A percentile compares a stretch with the other conserved stretches of the same genome.
These are phyloP conservation scores for Coboldia fuscipes DNA, from an alignment of 1,140 invertebrate genomes.

Conservation along the genomic window DNA sequence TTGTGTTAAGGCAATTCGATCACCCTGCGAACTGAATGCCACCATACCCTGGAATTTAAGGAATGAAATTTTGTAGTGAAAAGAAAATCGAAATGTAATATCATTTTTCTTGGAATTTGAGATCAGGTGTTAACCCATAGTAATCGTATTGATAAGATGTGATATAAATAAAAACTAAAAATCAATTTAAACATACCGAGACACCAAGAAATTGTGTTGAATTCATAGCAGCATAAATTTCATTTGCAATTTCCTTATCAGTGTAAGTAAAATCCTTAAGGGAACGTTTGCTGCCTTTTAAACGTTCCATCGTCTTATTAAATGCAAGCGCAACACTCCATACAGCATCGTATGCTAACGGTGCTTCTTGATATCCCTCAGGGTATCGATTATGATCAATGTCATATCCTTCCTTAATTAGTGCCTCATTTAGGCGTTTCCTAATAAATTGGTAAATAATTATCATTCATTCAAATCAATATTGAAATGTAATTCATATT, in stretches of 20 bases:
- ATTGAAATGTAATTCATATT: background rate
- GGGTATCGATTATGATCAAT: slow-evolving; percentile 65
- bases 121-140: background rate
- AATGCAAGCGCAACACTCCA: slow-evolving; percentile 95
- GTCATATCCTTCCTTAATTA: slow-evolving; percentile 58
- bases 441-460: slow-evolving; percentile 23
- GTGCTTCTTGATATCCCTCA: slow-evolving; percentile 93
- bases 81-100: background rate
- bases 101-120: too few species aligned
- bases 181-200: slow-evolving; percentile 47
- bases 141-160: background rate
- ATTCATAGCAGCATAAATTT: slow-evolving; percentile 94
- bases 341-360: slow-evolving; percentile 95
- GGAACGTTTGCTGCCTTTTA: slow-evolving; percentile 44
- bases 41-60: slow-evolving; percentile 73
- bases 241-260: slow-evolving; percentile 81
- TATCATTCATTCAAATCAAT: background rate
- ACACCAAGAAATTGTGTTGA: slow-evolving; percentile 93
- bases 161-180: background rate
- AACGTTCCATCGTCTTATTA: slow-evolving; percentile 82
- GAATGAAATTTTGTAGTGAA: too few species aligned
- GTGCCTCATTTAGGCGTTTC: slow-evolving; percentile 51
- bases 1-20: slow-evolving; percentile 95
- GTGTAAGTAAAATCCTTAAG: slow-evolving; percentile 96
- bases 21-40: slow-evolving; percentile 91